phyloP scores from a whole-genome alignment of 2,113 vertebrate species.

The Anser cygnoides region DNA sequence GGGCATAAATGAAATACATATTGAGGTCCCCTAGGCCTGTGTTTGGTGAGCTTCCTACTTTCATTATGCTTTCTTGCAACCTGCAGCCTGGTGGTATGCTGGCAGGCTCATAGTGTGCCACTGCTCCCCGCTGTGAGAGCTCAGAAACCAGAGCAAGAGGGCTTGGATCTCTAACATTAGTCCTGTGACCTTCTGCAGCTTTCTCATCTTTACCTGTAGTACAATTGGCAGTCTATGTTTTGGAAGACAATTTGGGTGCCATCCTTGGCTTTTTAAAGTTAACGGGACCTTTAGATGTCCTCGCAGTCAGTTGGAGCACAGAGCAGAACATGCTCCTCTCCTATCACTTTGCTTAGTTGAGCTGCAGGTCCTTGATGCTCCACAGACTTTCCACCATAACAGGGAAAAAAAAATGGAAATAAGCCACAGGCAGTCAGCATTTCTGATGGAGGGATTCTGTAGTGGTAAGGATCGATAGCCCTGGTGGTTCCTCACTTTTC shows the following conservation, averaged over 20 bases:
- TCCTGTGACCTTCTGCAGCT: not conserved
- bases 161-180: not conserved
- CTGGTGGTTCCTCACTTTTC: not conserved
- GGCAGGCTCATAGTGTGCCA: not conserved
- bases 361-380: not conserved
- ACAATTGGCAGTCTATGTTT: not conserved
- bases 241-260: not conserved
- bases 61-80: not conserved
- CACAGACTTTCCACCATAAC: not conserved
- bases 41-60: not conserved
- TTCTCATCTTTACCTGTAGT: not conserved
- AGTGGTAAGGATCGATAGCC: not conserved
- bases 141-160: not conserved
- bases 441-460: not conserved
- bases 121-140: not conserved
- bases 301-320: not conserved
- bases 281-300: not conserved
- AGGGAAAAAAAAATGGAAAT: constrained; percentile 7
- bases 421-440: not conserved
- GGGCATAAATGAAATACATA: not conserved
- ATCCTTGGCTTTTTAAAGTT: not conserved
- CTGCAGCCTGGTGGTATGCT: not conserved
- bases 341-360: not conserved
- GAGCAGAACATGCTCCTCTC: not conserved
- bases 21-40: not conserved